Base-by-base conservation (phyloP, 2,797 vertebrate genomes). In the Melanotaenia parkinsoni region DNA sequence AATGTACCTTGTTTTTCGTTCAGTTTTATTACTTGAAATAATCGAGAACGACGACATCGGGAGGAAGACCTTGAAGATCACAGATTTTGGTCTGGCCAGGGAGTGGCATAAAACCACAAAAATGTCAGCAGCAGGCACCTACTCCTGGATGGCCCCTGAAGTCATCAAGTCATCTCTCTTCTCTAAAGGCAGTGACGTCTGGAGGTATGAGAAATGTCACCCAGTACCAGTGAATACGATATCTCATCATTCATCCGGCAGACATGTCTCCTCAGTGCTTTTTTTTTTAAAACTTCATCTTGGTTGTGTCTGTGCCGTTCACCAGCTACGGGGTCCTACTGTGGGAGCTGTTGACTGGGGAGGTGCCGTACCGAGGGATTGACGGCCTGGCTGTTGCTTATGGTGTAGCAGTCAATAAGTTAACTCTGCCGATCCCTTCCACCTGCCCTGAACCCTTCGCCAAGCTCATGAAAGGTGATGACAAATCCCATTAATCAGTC, bases 91-190 rank as follows among this genome's bases (percentile, higher is more conserved):
- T 81, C 83, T 99, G 69, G 97, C 98, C 3, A 92, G 98, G 85
- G 97, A 99, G 81, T 99, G 97, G 98, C 96, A 98, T 92, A 95
- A 95, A 87, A 99, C 97, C 33, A 99, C 98, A 58, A 97, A 96
- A 86, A 99, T 99, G 97, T 98, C 97, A 0, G 95, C 97, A 0
- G 97, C 96, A 0, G 97, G 97, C 59, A 99, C 98, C 4, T 98
- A 99, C 0, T 97, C 97, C 1, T 99, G 98, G 97, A 99, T 99
- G 98, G 97, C 97, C 33, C 98, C 98, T 0, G 98, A 99, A 86
- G 97, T 99, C 89, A 99, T 99, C 90, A 98, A 97, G 88, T 97
- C 96, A 0, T 99, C 97, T 1, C 89, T 97, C 67, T 99, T 99
- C 91, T 98, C 98, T 82, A 99, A 98, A 94, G 97, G 98, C 90